Base-by-base conservation (phyloP, 2,888 invertebrate species). In the Macaria notata region DNA sequence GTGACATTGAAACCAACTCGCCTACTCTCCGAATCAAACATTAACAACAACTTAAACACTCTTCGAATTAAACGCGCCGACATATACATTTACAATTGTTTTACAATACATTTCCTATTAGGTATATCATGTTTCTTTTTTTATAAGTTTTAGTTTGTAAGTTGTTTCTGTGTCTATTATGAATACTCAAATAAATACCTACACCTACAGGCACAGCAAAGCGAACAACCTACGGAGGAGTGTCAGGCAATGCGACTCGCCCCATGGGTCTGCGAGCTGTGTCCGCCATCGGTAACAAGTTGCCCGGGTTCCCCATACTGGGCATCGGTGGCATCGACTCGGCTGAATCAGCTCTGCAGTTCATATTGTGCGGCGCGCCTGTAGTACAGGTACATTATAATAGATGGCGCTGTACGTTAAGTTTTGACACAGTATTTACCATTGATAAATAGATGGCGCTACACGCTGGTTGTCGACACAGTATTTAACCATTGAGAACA, bases 251-350 rank as follows among this genome's bases (percentile, higher is more conserved):
- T 82, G 98, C 99, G 0, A 98, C 98, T 0, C 94, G 99, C 0
- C 99, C 99, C 0, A 96, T 99, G 83, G 99, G 98, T 0, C 86
- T 99, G 19, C 93, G 95, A 59, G 99, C 98, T 0, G 96, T 99
- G 5, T 97, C 98, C 0, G 94, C 97, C 0, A 96, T 99, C 63
- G 96, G 95, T 1, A 94, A 94, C 59, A 94, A 94, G 47, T 73
- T 99, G 38, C 98, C 98, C 0, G 96, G 95, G 1, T 98, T 97
- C 83, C 96, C 98, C 0, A 97, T 99, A 57, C 92, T 99, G 63
- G 99, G 99, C 31, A 98, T 98, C 55, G 99, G 99, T 5, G 99
- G 99, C 0, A 96, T 99, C 19, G 99, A 99, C 87, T 98, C 98
- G 0, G 99, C 99, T 0, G 98, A 99, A 63, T 95, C 96, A 0